These are phyloP conservation scores for Erythrolamprus reginae DNA, from an alignment of 2,113 vertebrate species.

Conservation along the genomic window DNA sequence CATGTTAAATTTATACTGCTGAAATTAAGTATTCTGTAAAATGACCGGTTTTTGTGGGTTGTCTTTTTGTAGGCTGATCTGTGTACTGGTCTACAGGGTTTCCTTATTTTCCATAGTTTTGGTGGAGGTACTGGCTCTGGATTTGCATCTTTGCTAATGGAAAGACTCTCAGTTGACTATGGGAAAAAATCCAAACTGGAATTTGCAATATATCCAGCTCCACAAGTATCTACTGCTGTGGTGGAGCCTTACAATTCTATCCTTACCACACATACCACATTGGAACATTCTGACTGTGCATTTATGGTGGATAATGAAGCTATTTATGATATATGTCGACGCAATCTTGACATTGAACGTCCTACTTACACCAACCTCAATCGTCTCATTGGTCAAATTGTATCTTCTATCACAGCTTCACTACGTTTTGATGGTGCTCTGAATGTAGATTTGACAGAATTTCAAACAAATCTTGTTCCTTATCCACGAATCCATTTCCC, in stretches of 20 bases:
- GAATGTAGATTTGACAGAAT: conserved; percentile 34
- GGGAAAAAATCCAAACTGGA: conserved; percentile 43
- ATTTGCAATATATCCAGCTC: conserved; percentile 35
- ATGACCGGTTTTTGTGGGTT: not conserved
- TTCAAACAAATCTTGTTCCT: conserved; percentile 31
- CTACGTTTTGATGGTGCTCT: conserved; percentile 30
- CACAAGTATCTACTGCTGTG: conserved; percentile 30
- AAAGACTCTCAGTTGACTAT: conserved; percentile 51
- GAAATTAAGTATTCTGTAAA: not conserved
- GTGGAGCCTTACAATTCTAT: conserved; percentile 31
- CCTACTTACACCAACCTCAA: conserved; percentile 26
- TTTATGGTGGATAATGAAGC: conserved; percentile 33
- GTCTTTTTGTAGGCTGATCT: conserved; percentile 27
- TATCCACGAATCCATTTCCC: conserved; percentile 30
- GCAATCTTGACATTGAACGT: conserved; percentile 27
- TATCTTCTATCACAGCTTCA: conserved; percentile 26
- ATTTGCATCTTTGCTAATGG: conserved; percentile 51
- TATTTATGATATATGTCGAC: conserved; percentile 27
- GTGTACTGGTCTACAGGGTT: conserved; percentile 40
- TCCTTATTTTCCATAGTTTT: conserved; percentile 46
- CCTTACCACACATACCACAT: conserved; percentile 23
- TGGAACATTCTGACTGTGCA: conserved; percentile 32
- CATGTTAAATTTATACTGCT: not conserved
- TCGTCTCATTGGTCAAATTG: conserved; percentile 26
- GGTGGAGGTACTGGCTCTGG: conserved; percentile 49